Evolutionary conservation across 2,888 invertebrate genomes (phyloP).

Genomic region (Pomacea canaliculata): DNA sequence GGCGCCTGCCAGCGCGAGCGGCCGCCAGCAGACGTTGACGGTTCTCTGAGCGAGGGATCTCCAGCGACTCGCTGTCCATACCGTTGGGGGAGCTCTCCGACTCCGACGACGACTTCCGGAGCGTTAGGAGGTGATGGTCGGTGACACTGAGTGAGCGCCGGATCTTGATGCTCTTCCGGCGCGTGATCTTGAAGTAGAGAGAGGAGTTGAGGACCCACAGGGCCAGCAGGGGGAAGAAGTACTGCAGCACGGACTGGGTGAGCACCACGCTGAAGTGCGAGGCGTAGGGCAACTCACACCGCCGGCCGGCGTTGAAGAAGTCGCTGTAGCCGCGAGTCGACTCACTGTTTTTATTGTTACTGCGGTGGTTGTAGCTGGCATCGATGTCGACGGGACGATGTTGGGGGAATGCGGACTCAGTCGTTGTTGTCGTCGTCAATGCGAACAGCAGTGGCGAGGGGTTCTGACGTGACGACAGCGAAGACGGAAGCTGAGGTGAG

Average conservation of each 20-base stretch:
- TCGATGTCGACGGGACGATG: too few relatives aligned
- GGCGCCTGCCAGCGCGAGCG: conserved; percentile 23
- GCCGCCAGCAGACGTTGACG: conserved; percentile 10
- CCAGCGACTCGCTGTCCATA: conserved; percentile 22
- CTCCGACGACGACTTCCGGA: conserved; percentile 48
- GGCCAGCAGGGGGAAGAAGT: conserved; percentile 43
- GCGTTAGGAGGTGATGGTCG: conserved; percentile 39
- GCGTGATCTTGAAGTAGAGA: conserved; percentile 54
- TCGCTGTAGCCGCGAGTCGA: background rate
- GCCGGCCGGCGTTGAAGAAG: background rate
- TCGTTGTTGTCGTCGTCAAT: background rate
- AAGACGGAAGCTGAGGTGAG: background rate
- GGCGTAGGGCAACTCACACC: conserved; percentile 40
- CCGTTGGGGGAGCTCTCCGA: conserved; percentile 34
- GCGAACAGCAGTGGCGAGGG: background rate
- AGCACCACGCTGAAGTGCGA: conserved; percentile 41
- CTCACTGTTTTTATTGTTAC: too few relatives aligned
- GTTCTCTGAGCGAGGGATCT: conserved; percentile 21
- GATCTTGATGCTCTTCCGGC: conserved; percentile 55
- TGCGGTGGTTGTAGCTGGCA: too few relatives aligned
- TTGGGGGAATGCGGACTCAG: background rate
- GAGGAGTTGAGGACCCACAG: conserved; percentile 51
- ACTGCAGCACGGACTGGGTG: conserved; percentile 43
- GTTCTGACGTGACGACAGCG: background rate
- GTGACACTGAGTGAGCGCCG: conserved; percentile 51